Conservation (phyloP, 2,797 vertebrate species). For the Xiphorhynchus erythropygius region DNA sequence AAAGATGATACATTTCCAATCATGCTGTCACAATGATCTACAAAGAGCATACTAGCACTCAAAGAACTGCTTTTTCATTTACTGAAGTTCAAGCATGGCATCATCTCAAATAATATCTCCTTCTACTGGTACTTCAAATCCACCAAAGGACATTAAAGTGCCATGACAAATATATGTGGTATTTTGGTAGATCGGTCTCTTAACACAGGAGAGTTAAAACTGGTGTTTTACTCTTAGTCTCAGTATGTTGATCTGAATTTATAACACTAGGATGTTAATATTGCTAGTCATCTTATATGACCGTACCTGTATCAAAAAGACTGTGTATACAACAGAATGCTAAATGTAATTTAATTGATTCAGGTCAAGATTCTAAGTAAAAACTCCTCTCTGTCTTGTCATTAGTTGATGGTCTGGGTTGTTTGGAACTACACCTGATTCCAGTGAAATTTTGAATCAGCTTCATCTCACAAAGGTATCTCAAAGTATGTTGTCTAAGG, state of each 20-base stretch:
- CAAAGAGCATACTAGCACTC: background rate
- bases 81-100: background rate
- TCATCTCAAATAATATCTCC: background rate
- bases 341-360: background rate
- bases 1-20: slow-evolving; percentile 16
- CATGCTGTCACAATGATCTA: slow-evolving; percentile 13
- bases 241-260: background rate
- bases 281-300: background rate
- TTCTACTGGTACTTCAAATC: background rate
- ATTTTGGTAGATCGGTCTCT: background rate
- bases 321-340: background rate
- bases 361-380: background rate
- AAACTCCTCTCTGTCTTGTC: background rate
- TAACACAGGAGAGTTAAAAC: background rate
- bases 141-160: background rate
- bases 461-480: background rate
- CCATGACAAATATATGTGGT: background rate
- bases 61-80: background rate
- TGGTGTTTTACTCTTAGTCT: background rate
- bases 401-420: background rate
- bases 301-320: background rate
- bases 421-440: background rate
- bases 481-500: background rate
- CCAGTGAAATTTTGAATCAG: background rate
- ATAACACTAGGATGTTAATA: background rate